Base-by-base conservation (phyloP, 2,113 vertebrate genomes). In the Apteryx owenii region DNA sequence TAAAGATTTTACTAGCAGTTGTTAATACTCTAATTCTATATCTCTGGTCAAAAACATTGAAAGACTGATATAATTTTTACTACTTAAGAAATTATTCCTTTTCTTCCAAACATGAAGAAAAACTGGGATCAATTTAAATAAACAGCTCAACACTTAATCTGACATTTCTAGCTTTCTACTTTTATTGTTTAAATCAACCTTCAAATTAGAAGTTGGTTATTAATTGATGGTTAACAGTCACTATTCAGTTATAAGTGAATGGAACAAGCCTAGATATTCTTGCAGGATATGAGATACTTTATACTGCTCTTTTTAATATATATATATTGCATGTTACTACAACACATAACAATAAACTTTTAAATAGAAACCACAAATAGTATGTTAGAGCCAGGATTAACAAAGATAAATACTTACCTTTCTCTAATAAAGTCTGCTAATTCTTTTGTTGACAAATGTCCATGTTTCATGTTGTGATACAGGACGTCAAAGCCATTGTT, bases 391-490 rank as follows among this genome's bases (percentile, higher is more conserved):
- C 31, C 26, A 83, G 15, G 6, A 89, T 44, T 87, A 88, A n/a
- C 17, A 79, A 85, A 73, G 29, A 97, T 50, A 77, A 93, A 93
- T 61, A 95, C 98, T 97, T 98, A 99, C 99, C 99, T 99, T 98
- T 99, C 99, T 98, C 99, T 99, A 97, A 99, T 99, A 98, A 99
- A 99, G 93, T 99, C 99, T 62, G 99, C 98, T 89, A 99, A 98
- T 94, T 99, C 99, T 97, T 99, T 99, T 95, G 99, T 99, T 75
- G 99, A 99, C 92, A 99, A 99, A 90, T 99, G 99, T 73, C 99
- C 99, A 64, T 99, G 98, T 97, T 99, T 99, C 99, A 99, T 99
- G 96, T 99, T 99, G 88, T 99, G 99, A 97, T 99, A 99, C 31
- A 99, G 98, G 50, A 99, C 98, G 91, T 99, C 99, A 93, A 99